These are phyloP conservation scores for Rhynchotus rufescens DNA, from an alignment of 2,797 vertebrate genomes.

Conservation along the genomic window DNA sequence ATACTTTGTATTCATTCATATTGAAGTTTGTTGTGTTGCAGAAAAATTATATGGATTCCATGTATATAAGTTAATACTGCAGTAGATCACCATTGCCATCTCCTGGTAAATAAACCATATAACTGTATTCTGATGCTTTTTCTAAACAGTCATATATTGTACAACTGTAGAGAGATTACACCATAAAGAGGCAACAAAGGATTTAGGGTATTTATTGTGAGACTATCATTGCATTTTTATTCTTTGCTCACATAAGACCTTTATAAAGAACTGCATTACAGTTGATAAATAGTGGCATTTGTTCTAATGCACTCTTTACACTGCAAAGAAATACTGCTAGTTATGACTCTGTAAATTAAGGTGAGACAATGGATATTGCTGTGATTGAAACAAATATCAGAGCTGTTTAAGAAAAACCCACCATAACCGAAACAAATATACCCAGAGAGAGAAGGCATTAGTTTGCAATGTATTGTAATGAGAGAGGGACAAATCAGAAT, in stretches of 20 bases:
- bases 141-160: slow-evolving; percentile 61
- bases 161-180: slow-evolving; percentile 58
- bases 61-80: slow-evolving; percentile 24
- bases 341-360: slow-evolving; percentile 77
- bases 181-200: slow-evolving; percentile 73
- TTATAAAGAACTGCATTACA: slow-evolving; percentile 73
- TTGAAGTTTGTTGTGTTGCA: background rate
- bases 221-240: slow-evolving; percentile 70
- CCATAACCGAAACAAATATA: background rate
- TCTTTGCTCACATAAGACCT: slow-evolving; percentile 72
- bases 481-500: background rate
- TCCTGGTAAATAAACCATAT: slow-evolving; percentile 75
- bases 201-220: slow-evolving; percentile 75
- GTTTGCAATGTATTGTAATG: slow-evolving; percentile 1
- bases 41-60: background rate
- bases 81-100: slow-evolving; percentile 82
- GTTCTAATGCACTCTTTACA: slow-evolving; percentile 66
- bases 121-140: slow-evolving; percentile 47
- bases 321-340: slow-evolving; percentile 68
- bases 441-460: background rate
- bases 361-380: slow-evolving; percentile 52
- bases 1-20: slow-evolving; percentile 32
- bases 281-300: slow-evolving; percentile 74
- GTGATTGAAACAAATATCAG: slow-evolving; percentile 69
- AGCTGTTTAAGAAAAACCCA: slow-evolving; percentile 23